Percentiles rank a stretch among this genome's conserved stretches.
phyloP scores from a whole-genome alignment of 2,797 vertebrate species.

The Enteromius treurensis region DNA sequence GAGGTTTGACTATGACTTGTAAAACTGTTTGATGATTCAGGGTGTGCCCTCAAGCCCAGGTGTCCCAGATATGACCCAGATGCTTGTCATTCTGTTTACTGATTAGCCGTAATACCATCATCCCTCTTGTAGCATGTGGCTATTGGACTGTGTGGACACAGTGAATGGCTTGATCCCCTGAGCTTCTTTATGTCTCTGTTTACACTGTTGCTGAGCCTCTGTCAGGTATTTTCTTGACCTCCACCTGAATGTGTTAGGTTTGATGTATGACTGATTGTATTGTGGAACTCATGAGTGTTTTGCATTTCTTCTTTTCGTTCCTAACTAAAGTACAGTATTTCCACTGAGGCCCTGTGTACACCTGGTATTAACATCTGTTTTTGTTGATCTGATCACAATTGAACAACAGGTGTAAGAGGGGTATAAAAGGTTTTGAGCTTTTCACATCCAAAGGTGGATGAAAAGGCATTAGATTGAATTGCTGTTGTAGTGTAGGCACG shows the following conservation, averaged over 20 bases:
- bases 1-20: background rate
- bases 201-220: constrained; percentile 16
- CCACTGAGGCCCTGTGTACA: background rate
- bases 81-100: constrained; percentile 45
- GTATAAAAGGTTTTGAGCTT: too few species aligned
- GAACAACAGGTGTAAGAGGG: too few species aligned
- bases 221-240: constrained; percentile 3
- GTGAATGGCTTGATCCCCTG: constrained; percentile 17
- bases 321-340: background rate
- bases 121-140: constrained; percentile 65
- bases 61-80: background rate
- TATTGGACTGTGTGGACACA: constrained; percentile 61
- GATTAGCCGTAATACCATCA: constrained; percentile 75
- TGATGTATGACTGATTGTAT: background rate
- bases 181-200: constrained; percentile 37
- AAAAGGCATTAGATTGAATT: too few species aligned
- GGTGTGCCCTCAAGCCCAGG: background rate
- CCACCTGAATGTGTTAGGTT: constrained; percentile 14
- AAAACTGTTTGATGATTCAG: background rate
- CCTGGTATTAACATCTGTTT: too few species aligned
- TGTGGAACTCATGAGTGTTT: background rate
- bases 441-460: too few species aligned
- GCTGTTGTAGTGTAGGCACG: too few species aligned
- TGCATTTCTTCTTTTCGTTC: background rate
- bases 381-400: too few species aligned